These are phyloP conservation scores for Brevipalpus yothersi DNA, from an alignment of 1,140 invertebrate genomes.

Conservation along the genomic window DNA sequence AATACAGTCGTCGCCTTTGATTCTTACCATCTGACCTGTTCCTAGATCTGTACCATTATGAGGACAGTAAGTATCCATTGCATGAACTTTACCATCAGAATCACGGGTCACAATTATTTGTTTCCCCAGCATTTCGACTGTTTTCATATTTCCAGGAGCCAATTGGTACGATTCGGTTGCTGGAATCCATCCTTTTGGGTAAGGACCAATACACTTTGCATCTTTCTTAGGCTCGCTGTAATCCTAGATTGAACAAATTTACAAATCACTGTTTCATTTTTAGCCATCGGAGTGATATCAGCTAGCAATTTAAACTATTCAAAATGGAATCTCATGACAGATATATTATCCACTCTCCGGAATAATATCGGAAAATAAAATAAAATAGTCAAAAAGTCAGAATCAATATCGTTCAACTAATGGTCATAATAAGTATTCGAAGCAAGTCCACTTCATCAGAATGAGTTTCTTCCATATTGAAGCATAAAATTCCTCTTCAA, in stretches of 20 bases:
- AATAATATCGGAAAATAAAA: no score
- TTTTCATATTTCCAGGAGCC: conserved; percentile 29
- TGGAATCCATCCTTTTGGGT: conserved; percentile 67
- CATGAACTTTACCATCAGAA: conserved; percentile 30
- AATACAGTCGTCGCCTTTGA: conserved; percentile 27
- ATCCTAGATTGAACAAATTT: background rate
- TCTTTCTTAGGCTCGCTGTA: background rate
- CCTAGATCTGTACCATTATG: conserved; percentile 37
- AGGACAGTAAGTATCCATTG: conserved; percentile 62
- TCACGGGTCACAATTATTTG: conserved; percentile 47
- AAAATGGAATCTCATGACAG: no score
- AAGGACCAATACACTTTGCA: background rate
- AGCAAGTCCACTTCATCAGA: no score
- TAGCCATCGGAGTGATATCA: no score
- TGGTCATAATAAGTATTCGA: no score
- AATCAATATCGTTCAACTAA: no score
- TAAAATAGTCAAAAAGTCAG: no score
- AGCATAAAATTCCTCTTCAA: no score
- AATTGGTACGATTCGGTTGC: conserved; percentile 41
- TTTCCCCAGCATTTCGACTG: conserved; percentile 35
- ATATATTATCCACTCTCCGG: no score
- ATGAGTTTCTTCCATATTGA: no score
- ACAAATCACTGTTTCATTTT: no score
- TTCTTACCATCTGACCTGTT: background rate
- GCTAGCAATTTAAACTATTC: no score